Evolutionary conservation across 1,140 invertebrate species (phyloP).

Genomic region (Diorhabda elongata): DNA sequence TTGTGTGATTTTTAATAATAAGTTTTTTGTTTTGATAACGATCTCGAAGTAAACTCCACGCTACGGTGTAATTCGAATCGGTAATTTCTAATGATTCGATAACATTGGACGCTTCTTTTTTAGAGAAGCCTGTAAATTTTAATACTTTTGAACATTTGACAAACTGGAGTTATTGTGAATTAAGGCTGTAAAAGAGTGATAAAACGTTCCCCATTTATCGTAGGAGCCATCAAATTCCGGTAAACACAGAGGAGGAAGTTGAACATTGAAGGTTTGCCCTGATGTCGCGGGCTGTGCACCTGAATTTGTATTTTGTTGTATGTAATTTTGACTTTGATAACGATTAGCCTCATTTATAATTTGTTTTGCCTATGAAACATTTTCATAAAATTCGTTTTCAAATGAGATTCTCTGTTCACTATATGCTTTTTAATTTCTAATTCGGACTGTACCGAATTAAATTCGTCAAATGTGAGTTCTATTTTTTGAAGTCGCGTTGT

Average conservation of each 20-base stretch:
- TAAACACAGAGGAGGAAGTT: constrained; percentile 6
- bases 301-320: no score
- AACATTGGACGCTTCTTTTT: constrained; percentile 19
- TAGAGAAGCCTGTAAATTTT: constrained; percentile 28
- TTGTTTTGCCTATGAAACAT: no score
- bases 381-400: no score
- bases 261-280: background rate
- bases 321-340: no score
- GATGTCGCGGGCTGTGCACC: no score
- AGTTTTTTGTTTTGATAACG: constrained; percentile 25
- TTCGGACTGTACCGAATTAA: no score
- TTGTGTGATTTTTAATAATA: constrained; percentile 24
- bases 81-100: constrained; percentile 22
- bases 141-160: constrained; percentile 29
- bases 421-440: no score
- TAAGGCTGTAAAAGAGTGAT: constrained; percentile 31
- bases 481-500: no score
- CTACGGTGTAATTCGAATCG: constrained; percentile 21
- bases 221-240: constrained; percentile 28
- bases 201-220: constrained; percentile 32
- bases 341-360: no score
- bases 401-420: no score
- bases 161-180: constrained; percentile 31
- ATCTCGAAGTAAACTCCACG: constrained; percentile 23
- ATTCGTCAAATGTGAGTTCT: no score